phyloP scores from a whole-genome alignment of 2,113 vertebrate genomes.

The Gasterosteus aculeatus region DNA sequence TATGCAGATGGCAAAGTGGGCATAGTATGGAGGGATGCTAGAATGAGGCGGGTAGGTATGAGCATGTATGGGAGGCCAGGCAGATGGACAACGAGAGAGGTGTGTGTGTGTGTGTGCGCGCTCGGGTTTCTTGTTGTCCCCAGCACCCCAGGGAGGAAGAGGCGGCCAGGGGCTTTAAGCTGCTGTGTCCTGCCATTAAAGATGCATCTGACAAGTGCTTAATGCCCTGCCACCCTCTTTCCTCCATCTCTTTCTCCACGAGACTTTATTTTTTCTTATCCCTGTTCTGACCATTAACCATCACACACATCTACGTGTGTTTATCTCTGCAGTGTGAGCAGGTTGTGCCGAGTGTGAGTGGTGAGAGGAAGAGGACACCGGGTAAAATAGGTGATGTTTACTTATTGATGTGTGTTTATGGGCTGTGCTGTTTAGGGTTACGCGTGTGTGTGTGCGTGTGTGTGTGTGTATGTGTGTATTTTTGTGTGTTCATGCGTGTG shows the following conservation, averaged over 20 bases:
- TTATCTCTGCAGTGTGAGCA: constrained; percentile 58
- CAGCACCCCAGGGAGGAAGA: constrained; percentile 69
- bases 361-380: constrained; percentile 9
- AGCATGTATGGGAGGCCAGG: constrained; percentile 53
- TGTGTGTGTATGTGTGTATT: constrained; percentile 41
- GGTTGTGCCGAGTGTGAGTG: constrained; percentile 47
- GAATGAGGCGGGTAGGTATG: constrained; percentile 59
- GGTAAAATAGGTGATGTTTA: constrained; percentile 75
- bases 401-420: constrained; percentile 82
- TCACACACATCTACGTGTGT: constrained; percentile 50
- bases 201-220: constrained; percentile 72
- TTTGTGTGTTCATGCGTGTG: constrained; percentile 42
- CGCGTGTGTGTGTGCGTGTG: constrained; percentile 42
- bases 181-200: constrained; percentile 71
- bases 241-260: constrained; percentile 26
- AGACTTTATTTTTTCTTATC: constrained; percentile 42
- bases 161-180: constrained; percentile 63
- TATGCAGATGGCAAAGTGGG: constrained; percentile 76
- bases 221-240: constrained; percentile 39
- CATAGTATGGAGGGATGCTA: constrained; percentile 61
- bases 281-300: constrained; percentile 64
- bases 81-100: constrained; percentile 67
- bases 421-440: constrained; percentile 45
- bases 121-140: constrained; percentile 70
- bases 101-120: constrained; percentile 23